phyloP scores from a whole-genome alignment of 2,113 vertebrate species.

The Alethe castanea region DNA sequence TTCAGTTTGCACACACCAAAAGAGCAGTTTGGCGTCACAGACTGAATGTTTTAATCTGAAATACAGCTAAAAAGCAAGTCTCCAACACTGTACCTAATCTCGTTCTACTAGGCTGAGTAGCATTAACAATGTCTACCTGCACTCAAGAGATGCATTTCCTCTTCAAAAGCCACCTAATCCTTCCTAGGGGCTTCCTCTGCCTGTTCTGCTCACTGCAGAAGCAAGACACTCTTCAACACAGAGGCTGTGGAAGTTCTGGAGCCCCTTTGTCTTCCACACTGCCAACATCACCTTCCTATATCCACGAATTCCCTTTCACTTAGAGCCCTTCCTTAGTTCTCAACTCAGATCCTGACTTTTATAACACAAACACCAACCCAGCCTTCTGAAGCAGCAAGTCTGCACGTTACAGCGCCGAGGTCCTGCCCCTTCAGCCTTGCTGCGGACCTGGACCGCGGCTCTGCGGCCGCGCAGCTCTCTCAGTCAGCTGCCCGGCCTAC shows the following conservation, averaged over 20 bases:
- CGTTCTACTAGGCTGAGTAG: neutral
- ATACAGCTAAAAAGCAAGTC: neutral
- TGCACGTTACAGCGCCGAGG: neutral
- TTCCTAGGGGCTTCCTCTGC: neutral
- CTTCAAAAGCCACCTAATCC: neutral
- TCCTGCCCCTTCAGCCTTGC: neutral
- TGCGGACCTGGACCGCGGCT: fast-evolving
- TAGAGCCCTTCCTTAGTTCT: neutral
- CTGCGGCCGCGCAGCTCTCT: neutral
- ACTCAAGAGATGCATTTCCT: neutral
- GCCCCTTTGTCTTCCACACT: neutral
- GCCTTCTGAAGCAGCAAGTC: neutral
- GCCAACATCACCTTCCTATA: neutral
- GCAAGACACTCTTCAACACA: neutral
- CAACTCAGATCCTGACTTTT: neutral
- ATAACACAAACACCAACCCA: fast-evolving
- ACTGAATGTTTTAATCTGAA: neutral
- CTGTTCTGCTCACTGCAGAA: neutral
- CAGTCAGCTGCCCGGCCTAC: neutral
- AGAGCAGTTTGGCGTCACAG: neutral
- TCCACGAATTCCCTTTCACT: fast-evolving
- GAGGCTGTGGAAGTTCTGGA: neutral
- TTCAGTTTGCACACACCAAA: neutral
- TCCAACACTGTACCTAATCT: neutral
- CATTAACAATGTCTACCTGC: neutral